Evolutionary conservation across 2,797 vertebrate species (phyloP).

Genomic region (Anguilla obscura): DNA sequence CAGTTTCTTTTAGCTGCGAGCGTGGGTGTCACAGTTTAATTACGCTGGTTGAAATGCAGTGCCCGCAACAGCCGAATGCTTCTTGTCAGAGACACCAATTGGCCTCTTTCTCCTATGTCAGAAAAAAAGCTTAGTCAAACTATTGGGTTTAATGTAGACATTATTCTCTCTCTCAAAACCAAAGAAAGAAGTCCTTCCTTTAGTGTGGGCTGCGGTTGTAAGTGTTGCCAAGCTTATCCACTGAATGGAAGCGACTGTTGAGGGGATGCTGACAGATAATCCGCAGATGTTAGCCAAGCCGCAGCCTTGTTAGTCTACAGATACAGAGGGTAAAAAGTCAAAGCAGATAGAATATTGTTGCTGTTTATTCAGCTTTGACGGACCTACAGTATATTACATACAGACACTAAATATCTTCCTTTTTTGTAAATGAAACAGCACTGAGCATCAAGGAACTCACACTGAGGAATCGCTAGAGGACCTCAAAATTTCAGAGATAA

Average conservation of each 20-base stretch:
- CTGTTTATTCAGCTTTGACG: not conserved
- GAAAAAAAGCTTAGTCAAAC: slow-evolving; percentile 28
- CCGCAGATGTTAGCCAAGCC: slow-evolving; percentile 69
- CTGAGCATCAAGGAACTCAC: not conserved
- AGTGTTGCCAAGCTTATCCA: not conserved
- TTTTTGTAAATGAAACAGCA: not conserved
- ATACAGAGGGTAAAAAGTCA: not conserved
- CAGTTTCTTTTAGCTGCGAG: not conserved
- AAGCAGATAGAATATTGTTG: not conserved
- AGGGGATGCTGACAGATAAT: slow-evolving; percentile 4
- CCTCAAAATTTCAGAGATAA: not conserved
- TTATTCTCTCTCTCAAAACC: not conserved
- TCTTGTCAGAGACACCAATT: slow-evolving; percentile 2
- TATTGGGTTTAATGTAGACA: slow-evolving; percentile 3
- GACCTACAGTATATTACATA: not conserved
- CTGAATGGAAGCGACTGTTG: not conserved
- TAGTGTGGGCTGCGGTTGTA: not conserved
- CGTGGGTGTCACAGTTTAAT: slow-evolving; percentile 2
- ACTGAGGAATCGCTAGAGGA: not conserved
- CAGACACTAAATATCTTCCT: not conserved
- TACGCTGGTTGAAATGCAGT: not conserved
- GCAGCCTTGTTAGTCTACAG: slow-evolving; percentile 51
- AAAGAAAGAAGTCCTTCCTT: not conserved
- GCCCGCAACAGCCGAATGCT: not conserved
- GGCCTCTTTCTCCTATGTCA: slow-evolving; percentile 10